Percentiles rank a stretch among this genome's conserved stretches.
These are phyloP conservation scores for Nansenia antarctica DNA, from an alignment of 2,113 vertebrate species.

Conservation along the genomic window DNA sequence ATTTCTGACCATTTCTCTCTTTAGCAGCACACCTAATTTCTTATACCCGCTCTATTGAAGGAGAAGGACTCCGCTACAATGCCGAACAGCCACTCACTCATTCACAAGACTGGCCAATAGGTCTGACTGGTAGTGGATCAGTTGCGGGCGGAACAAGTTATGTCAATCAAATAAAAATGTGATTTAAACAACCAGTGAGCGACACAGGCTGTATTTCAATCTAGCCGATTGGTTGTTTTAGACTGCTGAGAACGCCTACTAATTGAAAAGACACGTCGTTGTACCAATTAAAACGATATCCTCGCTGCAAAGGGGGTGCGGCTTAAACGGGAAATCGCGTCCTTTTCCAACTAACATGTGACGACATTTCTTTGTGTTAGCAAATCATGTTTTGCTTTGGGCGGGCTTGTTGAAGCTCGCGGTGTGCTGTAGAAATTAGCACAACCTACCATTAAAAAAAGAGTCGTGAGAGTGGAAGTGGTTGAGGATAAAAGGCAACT, in stretches of 20 bases:
- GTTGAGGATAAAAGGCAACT: conserved; percentile 56
- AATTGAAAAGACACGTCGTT: not conserved
- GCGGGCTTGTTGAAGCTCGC: conserved; percentile 70
- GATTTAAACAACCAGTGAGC: conserved; percentile 8
- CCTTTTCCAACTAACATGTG: conserved; percentile 37
- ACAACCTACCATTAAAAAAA: conserved; percentile 55
- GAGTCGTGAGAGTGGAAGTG: conserved; percentile 71
- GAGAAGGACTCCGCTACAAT: no score
- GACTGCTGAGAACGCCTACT: not conserved
- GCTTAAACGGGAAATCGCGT: not conserved
- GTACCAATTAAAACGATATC: conserved; percentile 26
- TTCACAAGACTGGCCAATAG: no score
- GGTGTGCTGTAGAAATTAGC: conserved; percentile 50
- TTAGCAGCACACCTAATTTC: no score
- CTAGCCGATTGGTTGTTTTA: not conserved
- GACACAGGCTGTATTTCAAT: not conserved
- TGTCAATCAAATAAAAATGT: not conserved
- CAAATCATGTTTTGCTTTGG: conserved; percentile 64
- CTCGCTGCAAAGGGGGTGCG: conserved; percentile 18
- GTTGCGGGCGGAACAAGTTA: not conserved
- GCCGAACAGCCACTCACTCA: no score
- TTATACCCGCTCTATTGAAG: no score
- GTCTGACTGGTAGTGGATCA: no score
- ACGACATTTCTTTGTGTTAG: conserved; percentile 48
- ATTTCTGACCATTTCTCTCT: no score